Evolutionary conservation across 2,113 vertebrate genomes (phyloP).

Genomic region (Motacilla tschutschensis): DNA sequence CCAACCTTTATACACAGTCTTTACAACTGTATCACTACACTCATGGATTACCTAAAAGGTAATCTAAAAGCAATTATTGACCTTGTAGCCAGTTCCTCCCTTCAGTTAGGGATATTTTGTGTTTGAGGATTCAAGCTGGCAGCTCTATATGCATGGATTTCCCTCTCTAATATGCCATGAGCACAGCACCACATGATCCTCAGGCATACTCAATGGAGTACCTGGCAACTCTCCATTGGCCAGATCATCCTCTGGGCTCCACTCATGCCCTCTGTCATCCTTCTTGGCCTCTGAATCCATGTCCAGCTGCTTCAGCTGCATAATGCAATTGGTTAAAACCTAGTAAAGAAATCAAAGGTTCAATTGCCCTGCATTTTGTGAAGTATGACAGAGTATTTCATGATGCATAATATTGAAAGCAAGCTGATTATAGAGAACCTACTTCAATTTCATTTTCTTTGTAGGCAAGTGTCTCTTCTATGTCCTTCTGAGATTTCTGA

Average conservation of each 20-base stretch:
- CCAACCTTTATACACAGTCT: background rate
- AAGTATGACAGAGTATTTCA: background rate
- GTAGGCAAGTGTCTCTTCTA: slow-evolving; percentile 85
- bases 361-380: background rate
- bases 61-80: background rate
- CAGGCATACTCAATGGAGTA: no score
- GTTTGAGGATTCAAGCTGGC: background rate
- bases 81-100: background rate
- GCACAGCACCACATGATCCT: accelerated
- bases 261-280: slow-evolving; percentile 46
- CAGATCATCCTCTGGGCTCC: slow-evolving; percentile 72
- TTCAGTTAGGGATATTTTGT: background rate
- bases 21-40: background rate
- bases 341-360: slow-evolving; percentile 51
- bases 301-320: slow-evolving; percentile 84
- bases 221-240: slow-evolving; percentile 84
- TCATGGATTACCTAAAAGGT: background rate
- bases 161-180: accelerated
- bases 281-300: slow-evolving; percentile 53
- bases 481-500: slow-evolving; percentile 86
- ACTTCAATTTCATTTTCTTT: slow-evolving; percentile 93
- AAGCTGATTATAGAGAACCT: slow-evolving; percentile 15
- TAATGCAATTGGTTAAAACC: slow-evolving; percentile 91
- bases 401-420: background rate
- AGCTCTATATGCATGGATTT: background rate